Evolutionary conservation across 2,113 vertebrate genomes (phyloP), one percentile per base, ranked within the genome.

Genomic region (Dasyprocta punctata): DNA sequence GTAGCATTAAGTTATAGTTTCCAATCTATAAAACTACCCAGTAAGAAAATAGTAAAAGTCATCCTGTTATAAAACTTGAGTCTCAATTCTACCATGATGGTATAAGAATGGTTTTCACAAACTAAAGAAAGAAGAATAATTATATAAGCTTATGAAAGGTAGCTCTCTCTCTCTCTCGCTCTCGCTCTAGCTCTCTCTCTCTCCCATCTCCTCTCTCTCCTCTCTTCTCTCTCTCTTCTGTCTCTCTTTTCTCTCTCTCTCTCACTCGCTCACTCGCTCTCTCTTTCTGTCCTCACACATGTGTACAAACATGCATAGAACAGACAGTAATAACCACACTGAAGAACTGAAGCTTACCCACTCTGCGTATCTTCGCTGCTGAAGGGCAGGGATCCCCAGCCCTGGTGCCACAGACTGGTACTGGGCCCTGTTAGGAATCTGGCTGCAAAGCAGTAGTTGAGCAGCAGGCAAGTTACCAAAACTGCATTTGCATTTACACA

Each of bases 21-120:
- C 20, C 20, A 49, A 92, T n/a, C 49, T 90, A 86, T 93, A 96
- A 86, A 77, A 52, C 11, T 67, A n/a, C 28, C 33, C 44, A 91
- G 12, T 81, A 36, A 91, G 91, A 88, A 65, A 52, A 71, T 4
- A 85, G 24, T 61, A 95, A 85, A 94, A 87, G 56, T 52, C 65
- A 84, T 95, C 19, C 14, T 77, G 33, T 49, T 85, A 78, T 4
- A 97, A 75, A 94, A 58, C 52, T 82, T 82, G 12, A 80, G 33
- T 81, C 58, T 91, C 30, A 19, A 26, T 75, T 86, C 26, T 63
- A 28, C 28, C 5, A 5, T 28, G 26, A 49, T 86, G 5, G 2
- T 54, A 85, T 7, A 61, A 61, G 22, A 65, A 26, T 61, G 26
- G 6, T 78, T 95, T 92, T 86, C 24, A 67, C 44, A 75, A 81